phyloP scores from a whole-genome alignment of 2,113 vertebrate species.

The Herpailurus yagouaroundi region DNA sequence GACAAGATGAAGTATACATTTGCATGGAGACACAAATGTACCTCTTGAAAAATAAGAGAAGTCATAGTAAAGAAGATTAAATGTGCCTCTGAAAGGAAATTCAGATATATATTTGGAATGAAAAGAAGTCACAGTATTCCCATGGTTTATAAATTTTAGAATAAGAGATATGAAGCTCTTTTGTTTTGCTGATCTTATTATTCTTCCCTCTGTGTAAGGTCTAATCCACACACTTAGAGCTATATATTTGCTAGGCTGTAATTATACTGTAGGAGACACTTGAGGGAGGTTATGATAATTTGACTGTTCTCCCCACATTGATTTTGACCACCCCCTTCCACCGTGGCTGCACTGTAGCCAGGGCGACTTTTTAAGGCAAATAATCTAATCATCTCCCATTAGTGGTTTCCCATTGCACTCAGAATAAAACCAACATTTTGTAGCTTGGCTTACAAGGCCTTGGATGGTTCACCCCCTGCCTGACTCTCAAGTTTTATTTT shows the following conservation, averaged over 20 bases:
- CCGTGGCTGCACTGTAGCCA: neutral
- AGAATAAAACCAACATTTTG: neutral
- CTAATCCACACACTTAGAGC: neutral
- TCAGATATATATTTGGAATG: neutral
- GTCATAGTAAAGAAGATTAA: neutral
- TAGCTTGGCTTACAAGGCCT: neutral
- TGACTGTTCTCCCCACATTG: neutral
- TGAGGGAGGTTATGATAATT: neutral
- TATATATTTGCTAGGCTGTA: neutral
- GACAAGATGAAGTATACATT: neutral
- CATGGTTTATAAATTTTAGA: neutral
- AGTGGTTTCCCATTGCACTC: neutral
- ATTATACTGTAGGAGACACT: neutral
- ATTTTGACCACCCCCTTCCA: neutral
- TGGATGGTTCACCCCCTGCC: neutral
- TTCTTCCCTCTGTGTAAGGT: neutral
- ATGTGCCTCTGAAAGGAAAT: neutral
- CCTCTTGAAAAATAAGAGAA: neutral
- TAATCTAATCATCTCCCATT: neutral
- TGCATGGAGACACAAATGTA: neutral
- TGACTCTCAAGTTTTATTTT: neutral
- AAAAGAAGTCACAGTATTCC: neutral
- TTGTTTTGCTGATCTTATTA: neutral
- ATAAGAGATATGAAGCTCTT: neutral
- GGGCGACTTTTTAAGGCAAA: neutral